phyloP scores from a whole-genome alignment of 2,888 invertebrate species.

The Melitaea athalia region DNA sequence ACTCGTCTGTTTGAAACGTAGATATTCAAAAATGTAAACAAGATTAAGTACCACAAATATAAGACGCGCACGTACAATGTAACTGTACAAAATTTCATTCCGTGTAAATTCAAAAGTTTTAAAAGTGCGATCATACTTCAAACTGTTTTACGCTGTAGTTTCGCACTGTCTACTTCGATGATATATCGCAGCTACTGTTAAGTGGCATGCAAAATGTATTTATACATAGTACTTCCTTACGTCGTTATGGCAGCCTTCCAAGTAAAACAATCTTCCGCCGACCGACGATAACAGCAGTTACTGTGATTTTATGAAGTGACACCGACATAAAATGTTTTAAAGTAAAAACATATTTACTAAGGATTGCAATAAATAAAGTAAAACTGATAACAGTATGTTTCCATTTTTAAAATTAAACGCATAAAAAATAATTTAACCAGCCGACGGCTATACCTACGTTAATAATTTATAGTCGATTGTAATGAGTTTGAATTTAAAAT shows the following conservation, averaged over 20 bases:
- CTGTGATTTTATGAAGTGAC: constrained; percentile 72
- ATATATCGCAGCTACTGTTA: constrained; percentile 73
- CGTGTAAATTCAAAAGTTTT: constrained; percentile 41
- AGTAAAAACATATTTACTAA: constrained; percentile 15
- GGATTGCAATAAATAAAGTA: not conserved
- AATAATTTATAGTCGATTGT: constrained; percentile 15
- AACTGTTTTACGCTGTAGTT: constrained; percentile 46
- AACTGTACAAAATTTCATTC: constrained; percentile 30
- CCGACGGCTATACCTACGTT: constrained; percentile 12
- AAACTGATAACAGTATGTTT: constrained; percentile 3
- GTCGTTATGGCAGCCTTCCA: constrained; percentile 77
- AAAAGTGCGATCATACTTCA: constrained; percentile 44
- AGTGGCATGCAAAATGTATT: constrained; percentile 81
- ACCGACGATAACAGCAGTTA: constrained; percentile 65
- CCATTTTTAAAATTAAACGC: constrained; percentile 9
- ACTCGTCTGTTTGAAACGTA: not conserved
- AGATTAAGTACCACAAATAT: constrained; percentile 26
- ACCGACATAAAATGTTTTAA: constrained; percentile 55
- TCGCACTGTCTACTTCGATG: constrained; percentile 59
- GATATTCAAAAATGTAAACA: constrained; percentile 10
- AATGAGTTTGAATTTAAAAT: constrained; percentile 4
- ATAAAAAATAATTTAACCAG: constrained; percentile 16
- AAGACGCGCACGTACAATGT: constrained; percentile 23
- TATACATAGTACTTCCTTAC: constrained; percentile 79
- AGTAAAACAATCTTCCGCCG: constrained; percentile 78